phyloP scores from a whole-genome alignment of 2,113 vertebrate species.

The Entomyzon cyanotis region DNA sequence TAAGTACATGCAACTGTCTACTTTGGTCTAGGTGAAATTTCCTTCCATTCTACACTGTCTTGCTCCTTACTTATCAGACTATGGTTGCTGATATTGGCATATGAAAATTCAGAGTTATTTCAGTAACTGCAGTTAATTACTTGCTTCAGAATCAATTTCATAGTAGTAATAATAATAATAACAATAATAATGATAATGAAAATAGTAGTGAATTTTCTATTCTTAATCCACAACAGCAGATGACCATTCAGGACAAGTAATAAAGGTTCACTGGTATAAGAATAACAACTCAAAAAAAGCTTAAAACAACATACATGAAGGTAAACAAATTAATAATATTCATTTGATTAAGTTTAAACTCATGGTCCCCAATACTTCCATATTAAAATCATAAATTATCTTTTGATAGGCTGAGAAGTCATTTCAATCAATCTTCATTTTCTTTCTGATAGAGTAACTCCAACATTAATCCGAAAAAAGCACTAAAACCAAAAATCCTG shows the following conservation, averaged over 20 bases:
- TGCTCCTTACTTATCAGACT: not conserved
- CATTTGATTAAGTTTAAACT: not conserved
- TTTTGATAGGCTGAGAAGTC: not conserved
- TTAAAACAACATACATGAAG: not conserved
- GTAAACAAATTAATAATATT: not conserved
- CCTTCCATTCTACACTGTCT: not conserved
- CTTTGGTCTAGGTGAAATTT: not conserved
- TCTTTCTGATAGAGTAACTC: not conserved
- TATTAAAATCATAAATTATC: not conserved
- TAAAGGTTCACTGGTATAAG: not conserved
- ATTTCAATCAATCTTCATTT: not conserved
- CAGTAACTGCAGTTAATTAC: not conserved
- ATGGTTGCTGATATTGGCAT: not conserved
- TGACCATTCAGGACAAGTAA: not conserved
- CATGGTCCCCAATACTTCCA: not conserved
- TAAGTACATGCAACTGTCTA: not conserved
- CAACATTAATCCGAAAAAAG: not conserved
- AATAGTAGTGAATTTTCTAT: not conserved
- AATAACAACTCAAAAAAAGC: not conserved
- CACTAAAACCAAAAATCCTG: not conserved
- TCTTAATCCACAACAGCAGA: not conserved
- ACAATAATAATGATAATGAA: not conserved
- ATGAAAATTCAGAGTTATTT: not conserved
- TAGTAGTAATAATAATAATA: not conserved
- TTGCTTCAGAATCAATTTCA: not conserved